These are phyloP conservation scores for Urechis unicinctus DNA, from an alignment of 2,888 invertebrate species.

Conservation along the genomic window DNA sequence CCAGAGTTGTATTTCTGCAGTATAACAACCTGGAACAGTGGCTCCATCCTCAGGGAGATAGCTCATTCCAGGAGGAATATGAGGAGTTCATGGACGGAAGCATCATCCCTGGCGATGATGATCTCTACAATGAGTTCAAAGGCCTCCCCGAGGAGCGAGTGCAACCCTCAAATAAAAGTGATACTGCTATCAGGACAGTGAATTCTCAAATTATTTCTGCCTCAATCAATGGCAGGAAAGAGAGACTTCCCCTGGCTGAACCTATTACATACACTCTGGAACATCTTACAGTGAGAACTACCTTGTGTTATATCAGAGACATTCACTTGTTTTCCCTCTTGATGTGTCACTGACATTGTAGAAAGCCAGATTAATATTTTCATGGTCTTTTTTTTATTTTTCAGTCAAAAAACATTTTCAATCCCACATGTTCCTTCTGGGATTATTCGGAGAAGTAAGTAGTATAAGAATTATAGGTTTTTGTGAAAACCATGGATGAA, in stretches of 20 bases:
- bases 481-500: not conserved
- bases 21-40: slow-evolving; percentile 34
- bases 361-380: not conserved
- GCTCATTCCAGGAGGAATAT: not conserved
- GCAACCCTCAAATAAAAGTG: not conserved
- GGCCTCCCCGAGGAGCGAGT: not conserved
- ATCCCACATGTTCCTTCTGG: slow-evolving; percentile 32
- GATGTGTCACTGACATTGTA: no score
- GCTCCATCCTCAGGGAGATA: slow-evolving; percentile 16
- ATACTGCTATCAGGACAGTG: slow-evolving; percentile 14
- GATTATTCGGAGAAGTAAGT: slow-evolving; percentile 24
- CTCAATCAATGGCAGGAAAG: slow-evolving; percentile 25
- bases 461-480: not conserved
- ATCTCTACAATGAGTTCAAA: not conserved
- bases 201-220: slow-evolving; percentile 41
- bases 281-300: slow-evolving; percentile 56
- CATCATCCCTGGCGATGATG: not conserved
- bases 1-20: slow-evolving; percentile 36
- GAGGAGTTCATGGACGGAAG: no score
- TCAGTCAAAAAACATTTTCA: slow-evolving; percentile 18
- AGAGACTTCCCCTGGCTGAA: slow-evolving; percentile 44
- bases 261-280: slow-evolving; percentile 77
- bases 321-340: no score
- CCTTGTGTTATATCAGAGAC: no score
- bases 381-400: slow-evolving; percentile 4